Evolutionary conservation across 2,113 vertebrate genomes (phyloP), one percentile per base, ranked within the genome.

Genomic region (Oncorhynchus gorbuscha): DNA sequence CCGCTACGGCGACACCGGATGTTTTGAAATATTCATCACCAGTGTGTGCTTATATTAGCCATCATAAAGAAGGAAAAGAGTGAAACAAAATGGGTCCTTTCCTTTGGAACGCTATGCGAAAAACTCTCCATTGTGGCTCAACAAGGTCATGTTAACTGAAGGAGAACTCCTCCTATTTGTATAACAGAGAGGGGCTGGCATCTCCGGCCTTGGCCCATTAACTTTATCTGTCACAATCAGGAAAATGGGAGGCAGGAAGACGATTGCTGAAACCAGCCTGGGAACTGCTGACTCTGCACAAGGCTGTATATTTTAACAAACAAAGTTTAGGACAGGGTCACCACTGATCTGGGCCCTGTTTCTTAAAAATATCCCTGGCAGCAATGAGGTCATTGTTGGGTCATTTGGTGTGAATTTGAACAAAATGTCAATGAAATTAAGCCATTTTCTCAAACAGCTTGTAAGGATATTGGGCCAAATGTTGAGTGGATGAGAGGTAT

Each of bases 151-250:
- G 32, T 48, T 62, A 85, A 84, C 58, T 67, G n/a, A 32, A 32
- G 49, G 55, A 79, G 75, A 76, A 80, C 78, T 64, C 66, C 39
- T 79, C 72, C 70, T 67, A 76, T 88, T 83, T 83, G 79, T 80
- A 81, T 79, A 82, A 85, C 72, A 79, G 67, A 86, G 68, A 80
- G 74, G 30, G 77, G 68, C 71, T 84, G 83, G 76, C 77, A 80
- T 70, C 77, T 84, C 66, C 61, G 59, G 68, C 79, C 55, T 83
- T 76, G 82, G 74, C 39, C 78, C 81, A 89, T 89, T 87, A 83
- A 79, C 75, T 84, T 80, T 79, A 84, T 76, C 75, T 78, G 79
- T 85, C 83, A 80, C 75, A 78, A 81, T 83, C 76, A 77, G 73
- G 12, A n/a, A 69, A 32, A 30, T 48, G 20, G 13, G n/a, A 28